Evolutionary conservation across 2,797 vertebrate genomes (phyloP), one percentile per base, ranked within the genome.

Genomic region (Rhabdophis nuchalis): DNA sequence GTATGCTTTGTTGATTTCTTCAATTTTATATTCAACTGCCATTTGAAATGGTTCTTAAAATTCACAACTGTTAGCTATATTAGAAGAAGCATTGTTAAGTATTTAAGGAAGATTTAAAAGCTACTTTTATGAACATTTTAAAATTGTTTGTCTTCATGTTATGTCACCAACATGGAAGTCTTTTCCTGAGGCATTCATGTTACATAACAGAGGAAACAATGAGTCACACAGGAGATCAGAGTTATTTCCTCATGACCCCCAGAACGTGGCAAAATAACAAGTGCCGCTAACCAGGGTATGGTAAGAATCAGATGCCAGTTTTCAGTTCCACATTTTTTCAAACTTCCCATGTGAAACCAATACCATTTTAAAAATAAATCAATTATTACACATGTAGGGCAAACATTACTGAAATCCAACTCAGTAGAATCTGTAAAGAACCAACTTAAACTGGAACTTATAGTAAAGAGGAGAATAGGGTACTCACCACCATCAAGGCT

Each of bases 401-500:
- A 25, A 68, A 46, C 87, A 54, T 52, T 4, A 92, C 16, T 90
- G 32, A 56, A 61, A 92, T 6, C 18, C 53, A 87, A 57, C 0
- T 27, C 54, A 50, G 77, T 29, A n/a, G 46, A 16, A 12, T 41
- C 32, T 60, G 57, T 27, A 53, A 88, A 52, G 2, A 87, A 85
- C 27, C 53, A 85, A 85, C 36, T 46, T 25, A 68, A 3, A 58
- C 18, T 14, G 5, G 64, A 82, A 0, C 3, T 25, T 29, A 0
- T 1, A n/a, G 1, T 6, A 25, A 52, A 58, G 29, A 13, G 4
- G 57, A 50, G 0, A 32, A 82, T 90, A 46, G 36, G 89, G 16
- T 88, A 97, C 96, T 94, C 95, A 99, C 99, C 99, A 98, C 98
- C 99, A 86, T 99, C 99, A 1, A 99, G 97, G 96, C 99, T 99